These are phyloP conservation scores for Aspiorhynchus laticeps DNA, from an alignment of 2,113 vertebrate species.

Conservation along the genomic window DNA sequence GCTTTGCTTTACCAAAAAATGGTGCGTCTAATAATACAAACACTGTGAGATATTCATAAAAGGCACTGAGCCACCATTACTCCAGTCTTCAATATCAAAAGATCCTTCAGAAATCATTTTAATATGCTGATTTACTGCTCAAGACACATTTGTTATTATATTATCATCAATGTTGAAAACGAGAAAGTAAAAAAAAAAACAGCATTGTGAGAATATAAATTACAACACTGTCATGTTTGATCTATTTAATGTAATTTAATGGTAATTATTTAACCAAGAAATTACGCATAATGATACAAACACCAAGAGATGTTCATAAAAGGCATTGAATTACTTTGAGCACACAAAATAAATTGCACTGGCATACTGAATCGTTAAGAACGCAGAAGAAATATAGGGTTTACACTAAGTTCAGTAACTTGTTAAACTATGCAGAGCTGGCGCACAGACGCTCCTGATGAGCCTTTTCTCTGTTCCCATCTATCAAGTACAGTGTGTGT, in stretches of 20 bases:
- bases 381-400: constrained; percentile 13
- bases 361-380: constrained; percentile 16
- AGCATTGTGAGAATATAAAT: neutral
- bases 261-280: neutral
- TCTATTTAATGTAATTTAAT: neutral
- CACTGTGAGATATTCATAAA: neutral
- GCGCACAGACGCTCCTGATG: constrained; percentile 15
- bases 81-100: neutral
- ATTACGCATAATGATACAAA: neutral
- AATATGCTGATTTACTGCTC: neutral
- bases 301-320: constrained; percentile 27
- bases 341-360: neutral
- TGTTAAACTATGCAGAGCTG: constrained; percentile 31
- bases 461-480: constrained; percentile 18
- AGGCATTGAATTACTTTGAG: constrained; percentile 8
- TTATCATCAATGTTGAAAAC: neutral
- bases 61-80: neutral
- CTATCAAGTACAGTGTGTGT: constrained; percentile 37
- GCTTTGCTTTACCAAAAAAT: constrained; percentile 10
- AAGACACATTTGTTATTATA: neutral
- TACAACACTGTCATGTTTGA: neutral
- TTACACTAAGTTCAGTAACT: constrained; percentile 18
- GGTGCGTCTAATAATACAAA: constrained; percentile 10
- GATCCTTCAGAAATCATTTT: neutral
- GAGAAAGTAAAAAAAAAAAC: neutral